Evolutionary conservation across 2,113 vertebrate genomes (phyloP).

Genomic region (Odocoileus hemionus): DNA sequence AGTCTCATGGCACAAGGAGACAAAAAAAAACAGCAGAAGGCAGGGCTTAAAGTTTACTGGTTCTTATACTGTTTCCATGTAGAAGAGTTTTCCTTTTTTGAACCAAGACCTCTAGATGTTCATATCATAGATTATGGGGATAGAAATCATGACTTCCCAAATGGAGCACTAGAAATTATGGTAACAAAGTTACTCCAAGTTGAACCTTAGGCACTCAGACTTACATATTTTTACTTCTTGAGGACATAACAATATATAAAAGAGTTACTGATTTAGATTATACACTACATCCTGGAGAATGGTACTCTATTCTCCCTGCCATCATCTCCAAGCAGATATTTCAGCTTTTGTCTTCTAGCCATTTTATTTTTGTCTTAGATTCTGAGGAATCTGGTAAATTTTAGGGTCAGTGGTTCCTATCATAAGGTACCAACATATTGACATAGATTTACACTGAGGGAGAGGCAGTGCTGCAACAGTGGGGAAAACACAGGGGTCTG

Average conservation of each 20-base stretch:
- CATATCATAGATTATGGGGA: not conserved
- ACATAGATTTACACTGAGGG: not conserved
- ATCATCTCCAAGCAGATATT: not conserved
- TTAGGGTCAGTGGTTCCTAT: not conserved
- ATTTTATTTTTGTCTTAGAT: not conserved
- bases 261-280: not conserved
- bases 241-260: not conserved
- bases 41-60: not conserved
- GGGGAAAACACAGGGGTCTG: not conserved
- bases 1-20: not conserved
- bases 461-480: not conserved
- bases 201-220: not conserved
- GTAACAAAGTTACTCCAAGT: not conserved
- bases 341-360: not conserved
- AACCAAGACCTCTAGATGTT: not conserved
- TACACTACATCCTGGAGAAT: not conserved
- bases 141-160: not conserved
- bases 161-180: not conserved
- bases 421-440: not conserved
- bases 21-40: not conserved
- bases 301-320: not conserved
- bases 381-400: not conserved
- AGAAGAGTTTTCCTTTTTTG: not conserved
- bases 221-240: not conserved
- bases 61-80: not conserved